These are phyloP conservation scores for Serripes groenlandicus DNA, from an alignment of 2,888 invertebrate species.

Conservation along the genomic window DNA sequence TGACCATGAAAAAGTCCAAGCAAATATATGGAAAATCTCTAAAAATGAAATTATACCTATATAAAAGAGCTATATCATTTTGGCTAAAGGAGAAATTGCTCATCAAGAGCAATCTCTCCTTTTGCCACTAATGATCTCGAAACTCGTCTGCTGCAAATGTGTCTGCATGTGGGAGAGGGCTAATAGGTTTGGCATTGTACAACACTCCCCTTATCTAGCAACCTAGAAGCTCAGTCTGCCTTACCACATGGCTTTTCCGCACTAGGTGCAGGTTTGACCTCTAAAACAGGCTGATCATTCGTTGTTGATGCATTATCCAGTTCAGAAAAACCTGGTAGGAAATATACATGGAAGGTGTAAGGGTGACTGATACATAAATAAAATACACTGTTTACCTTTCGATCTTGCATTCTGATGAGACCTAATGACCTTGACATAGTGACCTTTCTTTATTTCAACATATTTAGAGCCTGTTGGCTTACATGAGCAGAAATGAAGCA, in stretches of 20 bases:
- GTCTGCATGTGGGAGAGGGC: no score
- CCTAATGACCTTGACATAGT: slow-evolving; percentile 3
- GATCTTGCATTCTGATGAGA: not conserved
- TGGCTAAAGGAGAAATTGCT: not conserved
- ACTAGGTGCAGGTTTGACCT: not conserved
- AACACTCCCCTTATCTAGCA: no score
- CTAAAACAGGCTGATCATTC: slow-evolving; percentile 5
- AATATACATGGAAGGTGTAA: slow-evolving; percentile 7
- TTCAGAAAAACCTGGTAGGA: slow-evolving; percentile 8
- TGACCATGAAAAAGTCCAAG: no score
- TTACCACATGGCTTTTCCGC: slow-evolving; percentile 7
- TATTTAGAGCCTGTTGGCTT: not conserved
- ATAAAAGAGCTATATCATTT: not conserved
- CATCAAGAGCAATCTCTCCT: not conserved
- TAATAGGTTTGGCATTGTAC: not conserved
- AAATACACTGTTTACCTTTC: not conserved
- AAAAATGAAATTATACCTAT: not conserved
- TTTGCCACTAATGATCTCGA: not conserved
- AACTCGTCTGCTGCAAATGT: no score
- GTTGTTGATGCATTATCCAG: slow-evolving; percentile 10
- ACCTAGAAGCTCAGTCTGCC: no score
- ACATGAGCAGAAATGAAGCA: not conserved
- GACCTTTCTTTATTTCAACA: not conserved
- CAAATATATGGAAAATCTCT: no score
- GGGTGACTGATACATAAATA: not conserved